A percentile compares a stretch with the other conserved stretches of the same genome.
These are phyloP conservation scores for Numida meleagris DNA, from an alignment of 2,113 vertebrate genomes.

Conservation along the genomic window DNA sequence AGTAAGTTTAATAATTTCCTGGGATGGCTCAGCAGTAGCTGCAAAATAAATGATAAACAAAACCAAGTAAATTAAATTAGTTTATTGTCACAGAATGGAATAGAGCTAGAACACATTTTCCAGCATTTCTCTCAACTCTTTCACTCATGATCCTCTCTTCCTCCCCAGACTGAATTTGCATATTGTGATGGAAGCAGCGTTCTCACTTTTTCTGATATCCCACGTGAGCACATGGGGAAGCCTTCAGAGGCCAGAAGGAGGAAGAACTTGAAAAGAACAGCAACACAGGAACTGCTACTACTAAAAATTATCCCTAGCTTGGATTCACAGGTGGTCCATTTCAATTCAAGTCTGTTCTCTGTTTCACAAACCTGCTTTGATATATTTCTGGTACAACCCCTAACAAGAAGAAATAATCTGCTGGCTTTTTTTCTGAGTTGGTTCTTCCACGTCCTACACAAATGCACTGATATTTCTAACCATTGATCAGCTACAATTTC, in stretches of 20 bases:
- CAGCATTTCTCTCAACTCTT: background rate
- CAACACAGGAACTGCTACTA: background rate
- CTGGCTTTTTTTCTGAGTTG: background rate
- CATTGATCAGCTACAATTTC: background rate
- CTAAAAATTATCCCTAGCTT: background rate
- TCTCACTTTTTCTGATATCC: background rate
- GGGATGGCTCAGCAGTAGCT: conserved; percentile 33
- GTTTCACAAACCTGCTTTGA: background rate
- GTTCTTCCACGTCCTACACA: background rate
- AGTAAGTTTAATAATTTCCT: conserved; percentile 24
- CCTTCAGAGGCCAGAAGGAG: background rate
- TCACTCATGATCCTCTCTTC: background rate
- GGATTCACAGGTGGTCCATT: background rate
- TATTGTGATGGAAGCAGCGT: background rate
- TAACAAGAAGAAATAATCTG: background rate
- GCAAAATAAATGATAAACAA: background rate
- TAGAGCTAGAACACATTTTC: background rate
- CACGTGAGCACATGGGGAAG: background rate
- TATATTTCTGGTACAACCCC: background rate
- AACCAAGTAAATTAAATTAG: background rate
- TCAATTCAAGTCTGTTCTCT: background rate
- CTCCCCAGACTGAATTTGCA: background rate
- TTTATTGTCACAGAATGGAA: background rate
- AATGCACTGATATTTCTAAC: background rate
- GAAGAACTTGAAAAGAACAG: background rate